Evolutionary conservation across 2,888 invertebrate genomes (phyloP), one percentile per base, ranked within the genome.

Genomic region (Polydrusus cervinus): DNA sequence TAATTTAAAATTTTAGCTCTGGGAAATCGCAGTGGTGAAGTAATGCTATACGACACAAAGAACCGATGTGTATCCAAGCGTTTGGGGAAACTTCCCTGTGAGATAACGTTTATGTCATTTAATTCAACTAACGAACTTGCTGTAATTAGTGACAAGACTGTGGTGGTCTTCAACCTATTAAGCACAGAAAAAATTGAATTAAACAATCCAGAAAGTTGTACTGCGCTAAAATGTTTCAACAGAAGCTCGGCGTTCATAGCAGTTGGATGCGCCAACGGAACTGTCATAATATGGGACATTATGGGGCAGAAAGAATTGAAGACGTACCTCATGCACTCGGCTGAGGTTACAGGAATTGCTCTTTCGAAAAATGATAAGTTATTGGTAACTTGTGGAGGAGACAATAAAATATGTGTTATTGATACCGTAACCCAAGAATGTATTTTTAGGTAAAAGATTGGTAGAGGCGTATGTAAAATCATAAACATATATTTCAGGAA

Each of bases 21-120:
- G n/a, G 86, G 84, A 8, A 85, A 81, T 0, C 75, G 75, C 38
- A 72, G 77, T 13, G 84, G 85, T 8, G 83, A 85, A 16, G 81
- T 85, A 0, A 78, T 83, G 16, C 72, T 86, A 47, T 86, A 86
- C 77, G 85, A 86, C 73, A 86, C 85, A 7, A 85, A 84, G 78
- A 71, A 71, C 13, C 51, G 71, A 20, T 71, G 64, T 18, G 55
- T 71, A 14, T 51, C 71, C 43, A 71, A 53, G 40, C 13, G 16
- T 18, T 13, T 71, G 14, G 65, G 55, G 11, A 51, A 71, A 45
- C 57, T 71, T 10, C 18, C 71, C n/a, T 49, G 45, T 10, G 57
- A 47, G 20, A 57, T 71, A 25, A 47, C 47, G 14, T 16, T 16
- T 13, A 18, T 73, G 40, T 67, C 67, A 0, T 67, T 73, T 61